A percentile compares a stretch with the other conserved stretches of the same genome.
These are phyloP conservation scores for Cataglyphis hispanica DNA, from an alignment of 1,140 invertebrate genomes.

Conservation along the genomic window DNA sequence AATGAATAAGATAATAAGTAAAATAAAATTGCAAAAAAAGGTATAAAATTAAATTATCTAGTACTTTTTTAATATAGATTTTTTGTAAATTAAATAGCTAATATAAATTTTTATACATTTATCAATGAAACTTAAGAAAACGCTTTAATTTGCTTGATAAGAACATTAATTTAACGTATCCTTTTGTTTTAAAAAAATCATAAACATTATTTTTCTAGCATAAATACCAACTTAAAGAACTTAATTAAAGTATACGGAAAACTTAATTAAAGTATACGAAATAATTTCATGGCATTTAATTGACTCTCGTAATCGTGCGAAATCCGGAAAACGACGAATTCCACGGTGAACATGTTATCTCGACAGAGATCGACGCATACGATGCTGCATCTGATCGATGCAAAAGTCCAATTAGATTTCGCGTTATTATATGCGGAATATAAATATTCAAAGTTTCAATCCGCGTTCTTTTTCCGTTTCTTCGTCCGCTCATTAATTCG, in stretches of 20 bases:
- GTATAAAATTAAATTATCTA: neutral
- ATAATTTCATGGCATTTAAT: conserved; percentile 10
- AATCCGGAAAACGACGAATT: conserved; percentile 31
- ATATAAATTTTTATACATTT: neutral
- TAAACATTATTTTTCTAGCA: neutral
- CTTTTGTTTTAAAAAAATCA: neutral
- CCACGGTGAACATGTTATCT: neutral
- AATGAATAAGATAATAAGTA: neutral
- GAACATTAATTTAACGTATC: neutral
- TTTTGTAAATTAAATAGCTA: neutral
- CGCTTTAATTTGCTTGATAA: neutral
- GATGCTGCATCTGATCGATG: conserved; percentile 3
- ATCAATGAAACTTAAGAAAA: neutral
- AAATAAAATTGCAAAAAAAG: neutral
- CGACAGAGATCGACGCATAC: neutral
- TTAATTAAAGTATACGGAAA: conserved; percentile 31
- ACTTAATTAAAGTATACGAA: conserved; percentile 34
- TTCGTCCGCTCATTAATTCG: neutral
- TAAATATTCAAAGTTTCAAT: conserved; percentile 26
- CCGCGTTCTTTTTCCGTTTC: neutral
- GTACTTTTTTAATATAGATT: neutral
- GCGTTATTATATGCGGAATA: conserved; percentile 15
- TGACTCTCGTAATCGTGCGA: conserved; percentile 1
- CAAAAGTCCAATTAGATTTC: conserved; percentile 27
- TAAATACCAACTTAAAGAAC: neutral